Conservation (phyloP, 2,888 invertebrate genomes). For the Yponomeuta cagnagella region DNA sequence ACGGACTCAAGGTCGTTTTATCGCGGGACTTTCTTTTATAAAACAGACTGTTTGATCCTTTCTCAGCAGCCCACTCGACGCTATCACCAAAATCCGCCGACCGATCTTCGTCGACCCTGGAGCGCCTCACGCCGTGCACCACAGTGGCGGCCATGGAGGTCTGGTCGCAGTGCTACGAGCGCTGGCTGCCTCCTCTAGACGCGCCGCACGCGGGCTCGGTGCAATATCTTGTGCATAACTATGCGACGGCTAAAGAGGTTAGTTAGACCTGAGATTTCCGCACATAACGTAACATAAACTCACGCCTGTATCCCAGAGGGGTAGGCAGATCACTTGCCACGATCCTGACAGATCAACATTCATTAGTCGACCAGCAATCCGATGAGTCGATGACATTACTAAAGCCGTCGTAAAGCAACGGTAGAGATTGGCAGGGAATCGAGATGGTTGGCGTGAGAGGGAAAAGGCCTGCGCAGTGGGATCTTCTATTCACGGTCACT, state of each 20-base stretch:
- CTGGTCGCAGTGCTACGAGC: conserved; percentile 93
- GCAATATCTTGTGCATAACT: conserved; percentile 72
- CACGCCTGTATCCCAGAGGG: no score
- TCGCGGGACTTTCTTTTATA: no score
- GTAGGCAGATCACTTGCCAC: no score
- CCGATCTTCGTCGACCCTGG: conserved; percentile 22
- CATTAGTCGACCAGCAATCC: no score
- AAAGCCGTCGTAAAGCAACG: no score
- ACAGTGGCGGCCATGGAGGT: conserved; percentile 78
- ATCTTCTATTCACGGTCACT: no score
- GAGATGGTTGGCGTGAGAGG: no score
- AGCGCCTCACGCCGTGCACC: conserved; percentile 58
- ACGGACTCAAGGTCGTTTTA: neutral
- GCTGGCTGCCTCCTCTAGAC: conserved; percentile 91
- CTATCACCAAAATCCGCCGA: conserved; percentile 17
- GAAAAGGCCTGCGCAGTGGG: no score
- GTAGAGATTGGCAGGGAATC: no score
- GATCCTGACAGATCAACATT: no score
- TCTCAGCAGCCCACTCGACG: neutral
- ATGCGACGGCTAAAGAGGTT: conserved; percentile 64
- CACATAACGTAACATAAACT: no score
- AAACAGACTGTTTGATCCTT: neutral
- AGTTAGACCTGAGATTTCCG: neutral
- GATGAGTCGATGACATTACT: no score
- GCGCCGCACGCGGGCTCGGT: conserved; percentile 81